Evolutionary conservation across 2,888 invertebrate species (phyloP), one percentile per base, ranked within the genome.

Genomic region (Synergus gifuensis): DNA sequence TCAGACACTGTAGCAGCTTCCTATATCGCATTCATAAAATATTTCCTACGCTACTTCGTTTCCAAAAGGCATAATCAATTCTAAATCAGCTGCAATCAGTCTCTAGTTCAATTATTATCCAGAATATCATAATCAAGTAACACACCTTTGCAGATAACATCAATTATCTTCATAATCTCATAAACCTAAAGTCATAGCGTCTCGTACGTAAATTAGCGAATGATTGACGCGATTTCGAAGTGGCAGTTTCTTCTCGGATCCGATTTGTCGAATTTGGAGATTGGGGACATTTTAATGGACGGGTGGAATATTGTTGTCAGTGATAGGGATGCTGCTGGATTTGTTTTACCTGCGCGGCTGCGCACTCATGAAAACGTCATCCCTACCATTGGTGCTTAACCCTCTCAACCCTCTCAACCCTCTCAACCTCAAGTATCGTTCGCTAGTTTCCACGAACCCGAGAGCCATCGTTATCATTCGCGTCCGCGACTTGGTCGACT

Each of bases 391-490:
- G 16, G 73, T 67, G 0, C 63, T 78, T 76, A 54, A 73, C 73
- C 73, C 69, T 69, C 69, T 69, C 84, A 81, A 82, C 73, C 73
- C 69, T 69, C 69, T 69, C 84, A 81, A 82, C 84, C 83, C 84
- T 81, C 76, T 79, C 81, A 76, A 78, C 76, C 79, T 81, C 67
- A 81, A 83, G 77, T 79, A 64, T 76, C 73, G 81, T 82, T 83
- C 82, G 80, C 78, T 78, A 77, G 78, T 76, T 73, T 81, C 76
- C 79, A 82, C 81, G 79, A 81, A 78, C 44, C 58, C 79, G 9
- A 64, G 42, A 64, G 66, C 11, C 18, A 49, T 64, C 76, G 63
- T 77, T 82, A 82, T 83, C 84, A 84, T 84, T 84, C 82, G 80
- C 80, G 80, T 77, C 78, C 82, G 82, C 78, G 84, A 83, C 66